Evolutionary conservation across 2,113 vertebrate genomes (phyloP).

Genomic region (Acanthisitta chloris): DNA sequence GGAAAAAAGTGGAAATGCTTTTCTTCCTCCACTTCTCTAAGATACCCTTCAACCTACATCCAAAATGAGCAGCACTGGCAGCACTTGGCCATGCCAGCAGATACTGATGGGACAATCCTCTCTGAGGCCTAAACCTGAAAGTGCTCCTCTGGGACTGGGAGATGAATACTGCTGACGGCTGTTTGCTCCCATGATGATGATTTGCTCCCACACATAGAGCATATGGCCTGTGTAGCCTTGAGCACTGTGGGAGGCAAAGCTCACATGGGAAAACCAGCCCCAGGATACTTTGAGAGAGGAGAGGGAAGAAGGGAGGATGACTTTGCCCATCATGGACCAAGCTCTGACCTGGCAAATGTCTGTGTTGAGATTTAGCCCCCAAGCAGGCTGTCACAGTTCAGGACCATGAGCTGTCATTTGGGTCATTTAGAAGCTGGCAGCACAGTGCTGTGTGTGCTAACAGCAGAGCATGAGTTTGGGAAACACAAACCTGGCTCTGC

Average conservation of each 20-base stretch:
- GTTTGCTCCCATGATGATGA: not conserved
- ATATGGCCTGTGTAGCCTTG: not conserved
- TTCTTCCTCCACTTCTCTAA: not conserved
- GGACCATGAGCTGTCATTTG: not conserved
- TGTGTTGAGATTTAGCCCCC: not conserved
- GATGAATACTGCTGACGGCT: not conserved
- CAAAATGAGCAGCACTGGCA: not conserved
- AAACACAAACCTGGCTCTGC: not conserved
- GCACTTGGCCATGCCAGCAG: accelerated
- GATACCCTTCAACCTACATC: not conserved
- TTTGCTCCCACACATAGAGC: not conserved
- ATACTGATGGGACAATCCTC: not conserved
- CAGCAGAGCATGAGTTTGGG: not conserved
- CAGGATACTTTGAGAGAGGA: not conserved
- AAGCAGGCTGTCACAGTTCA: not conserved
- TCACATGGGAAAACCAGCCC: accelerated
- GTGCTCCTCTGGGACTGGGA: not conserved
- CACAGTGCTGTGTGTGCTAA: accelerated
- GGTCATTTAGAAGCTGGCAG: not conserved
- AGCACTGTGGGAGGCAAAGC: not conserved
- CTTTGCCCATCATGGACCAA: not conserved
- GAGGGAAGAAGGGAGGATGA: not conserved
- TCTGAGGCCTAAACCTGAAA: not conserved
- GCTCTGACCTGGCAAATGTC: not conserved
- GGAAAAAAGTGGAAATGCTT: not conserved